Evolutionary conservation across 1,140 invertebrate species (phyloP).

Genomic region (Zeugodacus cucurbitae): DNA sequence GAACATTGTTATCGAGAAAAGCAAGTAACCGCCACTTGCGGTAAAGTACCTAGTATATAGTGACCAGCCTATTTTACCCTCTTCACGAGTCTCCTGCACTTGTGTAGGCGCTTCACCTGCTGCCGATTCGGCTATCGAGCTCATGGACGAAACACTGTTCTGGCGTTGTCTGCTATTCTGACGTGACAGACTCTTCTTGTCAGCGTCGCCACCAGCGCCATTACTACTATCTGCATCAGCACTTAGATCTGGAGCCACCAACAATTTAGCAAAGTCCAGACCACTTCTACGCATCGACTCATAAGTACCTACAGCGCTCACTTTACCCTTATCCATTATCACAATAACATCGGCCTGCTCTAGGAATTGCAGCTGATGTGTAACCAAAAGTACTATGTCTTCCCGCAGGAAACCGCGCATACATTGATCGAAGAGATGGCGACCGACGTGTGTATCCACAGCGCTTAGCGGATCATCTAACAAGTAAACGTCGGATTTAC

Average conservation of each 20-base stretch:
- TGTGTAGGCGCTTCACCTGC: conserved; percentile 67
- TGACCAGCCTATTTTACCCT: conserved; percentile 70
- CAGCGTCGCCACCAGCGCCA: conserved; percentile 48
- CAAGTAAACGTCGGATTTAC: conserved; percentile 83
- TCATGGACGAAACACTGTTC: conserved; percentile 67
- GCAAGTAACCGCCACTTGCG: conserved; percentile 69
- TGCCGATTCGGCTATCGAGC: conserved; percentile 71
- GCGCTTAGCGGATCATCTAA: conserved; percentile 87
- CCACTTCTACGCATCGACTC: conserved; percentile 72
- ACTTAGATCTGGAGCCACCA: conserved; percentile 68
- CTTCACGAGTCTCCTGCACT: conserved; percentile 69
- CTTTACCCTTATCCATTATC: conserved; percentile 72
- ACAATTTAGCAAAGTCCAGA: conserved; percentile 74
- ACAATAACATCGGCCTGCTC: conserved; percentile 78
- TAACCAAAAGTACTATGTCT: conserved; percentile 80
- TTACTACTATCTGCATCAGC: conserved; percentile 59
- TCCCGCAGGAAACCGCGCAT: conserved; percentile 75
- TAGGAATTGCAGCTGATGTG: conserved; percentile 89
- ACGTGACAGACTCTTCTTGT: conserved; percentile 49
- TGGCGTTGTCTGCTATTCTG: conserved; percentile 59
- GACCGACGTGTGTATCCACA: conserved; percentile 78
- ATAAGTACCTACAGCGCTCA: conserved; percentile 73
- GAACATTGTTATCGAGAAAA: conserved; percentile 64
- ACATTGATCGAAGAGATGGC: conserved; percentile 78
- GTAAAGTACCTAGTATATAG: conserved; percentile 74